Base-by-base conservation (phyloP, 2,797 vertebrate genomes). In the Periophthalmus magnuspinnatus region DNA sequence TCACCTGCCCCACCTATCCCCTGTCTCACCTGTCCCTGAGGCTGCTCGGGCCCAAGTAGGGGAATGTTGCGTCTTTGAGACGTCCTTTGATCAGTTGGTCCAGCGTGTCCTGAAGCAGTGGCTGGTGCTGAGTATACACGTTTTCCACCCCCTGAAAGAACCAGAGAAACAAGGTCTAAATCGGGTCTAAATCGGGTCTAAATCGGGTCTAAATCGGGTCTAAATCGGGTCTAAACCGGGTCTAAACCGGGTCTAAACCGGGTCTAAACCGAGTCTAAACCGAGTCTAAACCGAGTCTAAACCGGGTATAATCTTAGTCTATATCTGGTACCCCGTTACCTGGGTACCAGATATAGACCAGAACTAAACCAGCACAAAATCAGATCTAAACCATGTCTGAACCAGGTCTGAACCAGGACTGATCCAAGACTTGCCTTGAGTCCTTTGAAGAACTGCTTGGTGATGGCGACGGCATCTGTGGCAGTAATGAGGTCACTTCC, bases 361-460 rank as follows among this genome's bases (percentile, higher is more conserved):
- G 5, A 48, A 6, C 45, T n/a, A n/a, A n/a, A n/a, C n/a, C 14
- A 47, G 45, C 0, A 16, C 45, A 47, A 10, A 45, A 45, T 7
- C 41, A 45, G 11, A 8, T 2, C 41, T 16, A 3, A 16, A 16
- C 41, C 52, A 10, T n/a, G n/a, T 2, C 8, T 0, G 4, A 11
- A 54, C 6, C 52, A 11, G 9, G 52, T 0, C 52, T 10, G 10
- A 22, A 54, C 9, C 52, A 11, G 21, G n/a, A 2, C n/a, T 22
- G 10, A 22, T 22, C 52, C 9, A 22, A 21, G n/a, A 55, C 58
- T 50, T 6, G 97, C 97, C 95, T 99, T 99, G 41, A 99, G 86
- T 47, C 97, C 97, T 89, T 99, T 99, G 85, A 99, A 97, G 84
- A 99, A 99, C 90, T 98, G 97, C 34, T 99, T 99, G 65, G 97